Percentiles rank a stretch among this genome's conserved stretches.
Evolutionary conservation across 2,888 invertebrate genomes (phyloP).

Genomic region (Taenaris catops): DNA sequence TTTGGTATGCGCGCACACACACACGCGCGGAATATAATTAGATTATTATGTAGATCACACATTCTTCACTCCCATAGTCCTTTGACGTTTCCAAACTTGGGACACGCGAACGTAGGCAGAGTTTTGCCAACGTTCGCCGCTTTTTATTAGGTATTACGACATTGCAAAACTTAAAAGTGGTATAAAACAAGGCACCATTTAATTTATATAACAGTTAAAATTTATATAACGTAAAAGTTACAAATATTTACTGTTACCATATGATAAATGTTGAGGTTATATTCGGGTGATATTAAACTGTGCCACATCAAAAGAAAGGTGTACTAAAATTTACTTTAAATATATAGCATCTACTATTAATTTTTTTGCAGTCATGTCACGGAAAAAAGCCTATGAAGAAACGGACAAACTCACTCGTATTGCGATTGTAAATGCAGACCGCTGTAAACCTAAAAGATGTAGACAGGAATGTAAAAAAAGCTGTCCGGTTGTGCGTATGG

Average conservation of each 20-base stretch:
- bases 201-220: constrained; percentile 20
- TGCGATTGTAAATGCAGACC: constrained; percentile 98
- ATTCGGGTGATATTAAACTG: constrained; percentile 26
- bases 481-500: constrained; percentile 99
- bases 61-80: too few species aligned
- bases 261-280: constrained; percentile 60
- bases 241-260: constrained; percentile 22
- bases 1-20: too few species aligned
- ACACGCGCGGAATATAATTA: too few species aligned
- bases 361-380: constrained; percentile 58
- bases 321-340: constrained; percentile 23
- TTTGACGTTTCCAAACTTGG: constrained; percentile 67
- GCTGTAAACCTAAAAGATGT: constrained; percentile 99
- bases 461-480: constrained; percentile 99
- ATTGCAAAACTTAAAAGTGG: constrained; percentile 20
- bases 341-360: too few species aligned
- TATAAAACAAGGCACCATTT: constrained; percentile 8
- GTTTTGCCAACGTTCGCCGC: constrained; percentile 63
- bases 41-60: too few species aligned
- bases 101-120: constrained; percentile 75
- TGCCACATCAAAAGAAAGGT: constrained; percentile 58
- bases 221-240: constrained; percentile 18
- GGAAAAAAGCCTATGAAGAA: constrained; percentile 86
- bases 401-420: constrained; percentile 97
- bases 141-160: constrained; percentile 56